These are phyloP conservation scores for Ophioninae sp. DNA, from an alignment of 2,888 invertebrate species.

Conservation along the genomic window DNA sequence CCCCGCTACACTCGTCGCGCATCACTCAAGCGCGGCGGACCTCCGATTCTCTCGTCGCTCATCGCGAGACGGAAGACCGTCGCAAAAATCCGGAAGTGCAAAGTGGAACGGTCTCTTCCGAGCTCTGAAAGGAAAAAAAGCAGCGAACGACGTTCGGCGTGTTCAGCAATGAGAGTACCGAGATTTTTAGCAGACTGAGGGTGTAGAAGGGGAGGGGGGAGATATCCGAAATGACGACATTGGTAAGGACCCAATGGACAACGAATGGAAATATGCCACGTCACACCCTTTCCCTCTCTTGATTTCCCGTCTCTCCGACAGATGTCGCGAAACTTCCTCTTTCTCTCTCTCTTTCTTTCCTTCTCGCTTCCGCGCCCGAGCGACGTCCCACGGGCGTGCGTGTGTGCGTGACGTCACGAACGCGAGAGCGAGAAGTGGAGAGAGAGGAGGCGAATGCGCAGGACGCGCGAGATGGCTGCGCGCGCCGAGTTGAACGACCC, in stretches of 20 bases:
- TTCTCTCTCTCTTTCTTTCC: constrained; percentile 24
- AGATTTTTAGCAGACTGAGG: constrained; percentile 2
- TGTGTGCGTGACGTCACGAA: constrained; percentile 49
- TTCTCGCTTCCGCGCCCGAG: not conserved
- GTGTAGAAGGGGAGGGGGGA: not conserved
- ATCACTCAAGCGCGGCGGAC: not conserved
- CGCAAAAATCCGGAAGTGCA: constrained; percentile 35
- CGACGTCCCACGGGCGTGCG: not conserved
- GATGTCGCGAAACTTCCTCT: constrained; percentile 19
- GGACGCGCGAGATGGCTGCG: constrained; percentile 63
- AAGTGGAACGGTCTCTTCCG: constrained; percentile 43
- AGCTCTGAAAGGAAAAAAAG: not conserved
- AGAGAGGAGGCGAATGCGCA: constrained; percentile 53
- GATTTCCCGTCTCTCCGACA: constrained; percentile 26
- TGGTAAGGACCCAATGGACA: constrained; percentile 63
- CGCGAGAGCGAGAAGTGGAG: constrained; percentile 19
- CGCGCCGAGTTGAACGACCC: constrained; percentile 77
- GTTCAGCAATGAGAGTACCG: not conserved
- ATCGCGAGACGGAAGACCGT: not conserved
- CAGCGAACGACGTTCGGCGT: not conserved
- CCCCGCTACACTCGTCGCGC: not conserved
- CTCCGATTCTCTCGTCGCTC: not conserved
- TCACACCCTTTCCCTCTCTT: constrained; percentile 33
- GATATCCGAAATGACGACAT: constrained; percentile 67
- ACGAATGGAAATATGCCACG: constrained; percentile 52